phyloP scores from a whole-genome alignment of 2,797 vertebrate species.

The Sebastes steindachneri region DNA sequence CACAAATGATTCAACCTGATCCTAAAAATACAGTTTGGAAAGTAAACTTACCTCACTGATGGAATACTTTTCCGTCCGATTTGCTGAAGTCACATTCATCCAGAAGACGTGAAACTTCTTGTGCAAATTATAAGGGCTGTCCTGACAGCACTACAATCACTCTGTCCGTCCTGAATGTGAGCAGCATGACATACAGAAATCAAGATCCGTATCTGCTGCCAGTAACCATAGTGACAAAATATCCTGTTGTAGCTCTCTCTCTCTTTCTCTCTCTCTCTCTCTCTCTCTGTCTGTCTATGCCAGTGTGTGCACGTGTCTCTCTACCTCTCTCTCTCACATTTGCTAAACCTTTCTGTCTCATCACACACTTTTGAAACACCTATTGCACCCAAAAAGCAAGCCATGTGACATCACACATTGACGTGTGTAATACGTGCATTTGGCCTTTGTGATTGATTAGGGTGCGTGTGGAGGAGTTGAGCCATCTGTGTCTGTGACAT shows the following conservation, averaged over 20 bases:
- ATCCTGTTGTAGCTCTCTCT: slow-evolving; percentile 66
- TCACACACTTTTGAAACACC: neutral
- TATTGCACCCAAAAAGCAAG: neutral
- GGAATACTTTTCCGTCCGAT: neutral
- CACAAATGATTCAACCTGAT: neutral
- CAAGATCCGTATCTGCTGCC: slow-evolving; percentile 44
- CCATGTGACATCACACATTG: neutral
- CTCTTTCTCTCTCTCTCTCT: neutral
- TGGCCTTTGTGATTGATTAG: neutral
- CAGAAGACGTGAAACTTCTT: neutral
- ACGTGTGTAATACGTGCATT: neutral
- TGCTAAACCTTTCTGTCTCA: neutral
- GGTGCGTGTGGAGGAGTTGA: neutral
- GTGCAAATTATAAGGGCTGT: neutral
- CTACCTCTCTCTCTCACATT: neutral
- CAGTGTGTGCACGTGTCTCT: neutral
- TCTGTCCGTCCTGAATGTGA: slow-evolving; percentile 68
- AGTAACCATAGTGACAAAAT: slow-evolving; percentile 78
- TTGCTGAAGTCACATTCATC: slow-evolving; percentile 14
- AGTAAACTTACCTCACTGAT: slow-evolving; percentile 49
- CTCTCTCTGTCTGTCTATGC: slow-evolving; percentile 7
- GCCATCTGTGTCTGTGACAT: neutral
- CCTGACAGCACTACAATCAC: neutral
- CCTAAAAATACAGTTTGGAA: neutral
- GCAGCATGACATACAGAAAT: slow-evolving; percentile 85